These are phyloP conservation scores for Epirrhoe tristata DNA, from an alignment of 2,888 invertebrate species.

Conservation along the genomic window DNA sequence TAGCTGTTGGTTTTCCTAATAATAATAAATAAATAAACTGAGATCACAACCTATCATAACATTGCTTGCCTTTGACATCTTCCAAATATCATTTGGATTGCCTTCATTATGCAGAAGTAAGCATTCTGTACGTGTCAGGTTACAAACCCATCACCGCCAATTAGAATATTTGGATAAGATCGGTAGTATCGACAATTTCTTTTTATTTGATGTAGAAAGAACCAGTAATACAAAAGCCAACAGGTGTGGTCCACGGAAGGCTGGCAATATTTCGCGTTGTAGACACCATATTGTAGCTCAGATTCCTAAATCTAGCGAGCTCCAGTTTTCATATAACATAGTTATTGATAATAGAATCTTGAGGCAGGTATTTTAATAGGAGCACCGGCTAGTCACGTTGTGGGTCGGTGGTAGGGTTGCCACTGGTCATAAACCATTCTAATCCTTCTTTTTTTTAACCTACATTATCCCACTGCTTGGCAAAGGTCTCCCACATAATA, in stretches of 20 bases:
- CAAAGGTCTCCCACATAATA: too few species aligned
- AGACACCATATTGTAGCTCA: conserved; percentile 37
- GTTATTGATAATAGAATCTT: conserved; percentile 55
- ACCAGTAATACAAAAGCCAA: not conserved
- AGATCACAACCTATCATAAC: too few species aligned
- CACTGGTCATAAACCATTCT: not conserved
- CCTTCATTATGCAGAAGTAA: too few species aligned
- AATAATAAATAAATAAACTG: too few species aligned
- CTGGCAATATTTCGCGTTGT: conserved; percentile 13
- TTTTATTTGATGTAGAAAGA: not conserved
- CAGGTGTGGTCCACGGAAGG: conserved; percentile 13
- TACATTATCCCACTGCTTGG: too few species aligned
- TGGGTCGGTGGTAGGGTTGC: conserved; percentile 39
- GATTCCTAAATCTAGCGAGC: conserved; percentile 44
- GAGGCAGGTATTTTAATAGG: conserved; percentile 79
- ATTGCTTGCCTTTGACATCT: too few species aligned
- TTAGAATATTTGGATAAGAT: too few species aligned
- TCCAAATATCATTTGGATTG: too few species aligned
- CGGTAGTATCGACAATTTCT: too few species aligned
- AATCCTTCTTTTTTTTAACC: not conserved
- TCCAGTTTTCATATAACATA: conserved; percentile 48
- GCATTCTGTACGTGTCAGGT: too few species aligned
- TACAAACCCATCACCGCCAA: too few species aligned
- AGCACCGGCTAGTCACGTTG: conserved; percentile 72
- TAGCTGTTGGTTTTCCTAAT: too few species aligned